phyloP scores from a whole-genome alignment of 2,888 invertebrate genomes.

The Pollenia labialis region DNA sequence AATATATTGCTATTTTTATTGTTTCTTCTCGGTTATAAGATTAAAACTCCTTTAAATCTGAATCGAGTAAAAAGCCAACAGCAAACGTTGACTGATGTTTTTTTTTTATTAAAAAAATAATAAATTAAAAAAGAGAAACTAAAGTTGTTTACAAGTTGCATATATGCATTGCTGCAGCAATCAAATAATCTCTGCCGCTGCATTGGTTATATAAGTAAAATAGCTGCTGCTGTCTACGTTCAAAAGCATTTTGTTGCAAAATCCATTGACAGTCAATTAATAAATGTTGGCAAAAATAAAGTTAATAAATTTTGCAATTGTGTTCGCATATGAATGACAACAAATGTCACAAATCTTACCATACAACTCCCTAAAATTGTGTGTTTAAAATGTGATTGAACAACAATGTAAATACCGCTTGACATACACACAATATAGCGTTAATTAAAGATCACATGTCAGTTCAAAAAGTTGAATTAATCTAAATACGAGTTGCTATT shows the following conservation, averaged over 20 bases:
- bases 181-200: conserved; percentile 16
- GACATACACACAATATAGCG: conserved; percentile 70
- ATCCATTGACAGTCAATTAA: conserved; percentile 71
- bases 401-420: conserved; percentile 70
- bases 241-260: conserved; percentile 53
- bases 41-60: conserved; percentile 25
- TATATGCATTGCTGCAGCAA: conserved; percentile 1
- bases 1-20: conserved; percentile 10
- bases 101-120: conserved; percentile 38
- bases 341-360: conserved; percentile 65
- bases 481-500: conserved; percentile 30
- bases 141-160: conserved; percentile 21
- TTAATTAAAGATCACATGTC: conserved; percentile 69
- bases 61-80: background rate
- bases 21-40: conserved; percentile 9
- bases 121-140: conserved; percentile 14
- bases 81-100: conserved; percentile 41
- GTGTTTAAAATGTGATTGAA: conserved; percentile 66
- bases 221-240: conserved; percentile 14
- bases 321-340: conserved; percentile 56
- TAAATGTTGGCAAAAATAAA: conserved; percentile 65
- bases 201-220: background rate
- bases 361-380: conserved; percentile 68
- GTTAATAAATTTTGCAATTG: conserved; percentile 64
- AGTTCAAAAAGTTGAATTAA: conserved; percentile 34